Conservation (phyloP, 2,113 vertebrate genomes). For the Felis chaus region DNA sequence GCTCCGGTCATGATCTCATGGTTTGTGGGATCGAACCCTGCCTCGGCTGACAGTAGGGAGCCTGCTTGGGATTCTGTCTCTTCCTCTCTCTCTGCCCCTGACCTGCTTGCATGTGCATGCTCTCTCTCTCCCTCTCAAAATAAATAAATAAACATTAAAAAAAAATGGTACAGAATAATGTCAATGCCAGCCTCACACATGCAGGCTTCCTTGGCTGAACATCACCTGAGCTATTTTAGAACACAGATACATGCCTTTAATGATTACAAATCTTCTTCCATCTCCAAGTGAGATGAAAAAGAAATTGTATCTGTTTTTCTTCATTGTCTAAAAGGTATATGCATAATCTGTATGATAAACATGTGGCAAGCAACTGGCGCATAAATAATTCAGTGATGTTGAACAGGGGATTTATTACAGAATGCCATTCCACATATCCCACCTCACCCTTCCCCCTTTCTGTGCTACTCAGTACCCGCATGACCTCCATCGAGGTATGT, state of each 20-base stretch:
- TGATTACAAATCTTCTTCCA: slow-evolving; percentile 56
- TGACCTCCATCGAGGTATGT: neutral
- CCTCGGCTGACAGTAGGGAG: too few species aligned
- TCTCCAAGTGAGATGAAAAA: slow-evolving; percentile 60
- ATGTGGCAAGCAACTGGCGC: slow-evolving; percentile 59
- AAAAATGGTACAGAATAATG: too few species aligned
- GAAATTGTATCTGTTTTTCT: slow-evolving; percentile 69
- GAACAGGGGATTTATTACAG: neutral
- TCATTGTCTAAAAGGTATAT: slow-evolving; percentile 64
- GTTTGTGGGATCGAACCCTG: too few species aligned
- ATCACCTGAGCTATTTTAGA: slow-evolving; percentile 33
- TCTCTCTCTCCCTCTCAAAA: too few species aligned
- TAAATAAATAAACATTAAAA: too few species aligned
- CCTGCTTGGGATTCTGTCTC: too few species aligned
- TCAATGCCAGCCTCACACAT: too few species aligned
- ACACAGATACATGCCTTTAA: slow-evolving; percentile 42
- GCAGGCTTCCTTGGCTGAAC: neutral
- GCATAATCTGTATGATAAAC: slow-evolving; percentile 70
- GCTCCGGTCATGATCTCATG: too few species aligned
- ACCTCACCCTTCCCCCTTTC: neutral
- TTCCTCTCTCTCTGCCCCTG: too few species aligned
- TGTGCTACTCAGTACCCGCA: neutral
- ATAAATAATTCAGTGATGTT: slow-evolving; percentile 67
- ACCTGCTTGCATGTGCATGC: too few species aligned
- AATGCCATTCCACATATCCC: neutral